Evolutionary conservation across 2,888 invertebrate genomes (phyloP).

Genomic region (Diloba caeruleocephala): DNA sequence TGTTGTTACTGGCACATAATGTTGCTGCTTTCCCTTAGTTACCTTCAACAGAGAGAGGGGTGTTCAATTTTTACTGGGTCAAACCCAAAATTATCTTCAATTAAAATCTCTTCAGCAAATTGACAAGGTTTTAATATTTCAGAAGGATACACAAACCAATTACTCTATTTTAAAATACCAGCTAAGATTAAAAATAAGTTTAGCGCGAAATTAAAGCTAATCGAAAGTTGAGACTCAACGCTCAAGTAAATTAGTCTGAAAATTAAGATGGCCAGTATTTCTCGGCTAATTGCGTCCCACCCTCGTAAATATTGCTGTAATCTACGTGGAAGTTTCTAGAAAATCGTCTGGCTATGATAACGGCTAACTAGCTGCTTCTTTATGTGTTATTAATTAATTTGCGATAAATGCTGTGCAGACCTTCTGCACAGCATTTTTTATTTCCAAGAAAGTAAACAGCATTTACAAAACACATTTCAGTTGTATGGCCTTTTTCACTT

Average conservation of each 20-base stretch:
- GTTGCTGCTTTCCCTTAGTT: too few species aligned
- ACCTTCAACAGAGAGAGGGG: too few species aligned
- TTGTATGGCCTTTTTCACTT: too few species aligned
- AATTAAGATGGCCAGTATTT: constrained; percentile 53
- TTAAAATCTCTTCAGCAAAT: too few species aligned
- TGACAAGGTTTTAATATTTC: neutral
- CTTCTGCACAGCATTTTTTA: too few species aligned
- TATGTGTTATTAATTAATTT: constrained; percentile 23
- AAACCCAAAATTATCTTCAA: too few species aligned
- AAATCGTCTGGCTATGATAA: constrained; percentile 37
- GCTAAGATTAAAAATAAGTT: constrained; percentile 39
- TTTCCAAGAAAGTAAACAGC: too few species aligned
- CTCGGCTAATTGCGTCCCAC: constrained; percentile 46
- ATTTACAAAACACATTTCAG: too few species aligned
- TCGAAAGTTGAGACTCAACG: constrained; percentile 43
- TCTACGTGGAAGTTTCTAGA: constrained; percentile 42
- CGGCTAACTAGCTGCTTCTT: constrained; percentile 10
- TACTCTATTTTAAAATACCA: constrained; percentile 17
- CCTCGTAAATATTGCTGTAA: constrained; percentile 47
- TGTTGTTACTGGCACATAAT: too few species aligned
- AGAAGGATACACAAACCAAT: neutral
- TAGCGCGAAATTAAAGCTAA: constrained; percentile 43
- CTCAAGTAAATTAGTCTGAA: constrained; percentile 50
- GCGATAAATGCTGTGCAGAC: too few species aligned
- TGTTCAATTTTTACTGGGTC: too few species aligned